Evolutionary conservation across 2,797 vertebrate genomes (phyloP).

Genomic region (Vipera latastei): DNA sequence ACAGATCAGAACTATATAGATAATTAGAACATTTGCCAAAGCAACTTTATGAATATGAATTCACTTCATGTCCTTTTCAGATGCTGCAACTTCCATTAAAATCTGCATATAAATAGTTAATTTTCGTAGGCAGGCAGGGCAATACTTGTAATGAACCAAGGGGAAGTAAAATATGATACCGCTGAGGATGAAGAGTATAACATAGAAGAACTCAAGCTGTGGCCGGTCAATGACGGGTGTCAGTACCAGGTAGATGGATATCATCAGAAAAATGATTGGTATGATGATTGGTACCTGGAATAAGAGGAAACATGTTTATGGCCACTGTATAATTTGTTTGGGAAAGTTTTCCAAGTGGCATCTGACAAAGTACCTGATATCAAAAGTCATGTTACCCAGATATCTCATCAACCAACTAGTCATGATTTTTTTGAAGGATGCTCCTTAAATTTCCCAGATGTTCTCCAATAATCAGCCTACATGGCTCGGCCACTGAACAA

Average conservation of each 20-base stretch:
- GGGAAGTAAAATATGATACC: constrained; percentile 83
- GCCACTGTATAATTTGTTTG: background rate
- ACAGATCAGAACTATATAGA: background rate
- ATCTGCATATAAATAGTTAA: constrained; percentile 83
- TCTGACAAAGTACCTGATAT: background rate
- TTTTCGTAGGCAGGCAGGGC: constrained; percentile 72
- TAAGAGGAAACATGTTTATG: constrained; percentile 39
- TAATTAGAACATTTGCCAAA: background rate
- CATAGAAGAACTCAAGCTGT: constrained; percentile 83
- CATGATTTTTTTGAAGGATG: background rate
- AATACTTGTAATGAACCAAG: constrained; percentile 79
- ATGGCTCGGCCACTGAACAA: background rate
- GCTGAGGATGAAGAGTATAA: constrained; percentile 80
- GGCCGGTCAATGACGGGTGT: constrained; percentile 82
- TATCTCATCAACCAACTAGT: background rate
- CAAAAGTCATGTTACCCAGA: background rate
- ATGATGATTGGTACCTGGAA: constrained; percentile 83
- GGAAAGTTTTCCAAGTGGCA: background rate
- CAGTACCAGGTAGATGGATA: constrained; percentile 81
- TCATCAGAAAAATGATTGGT: constrained; percentile 79
- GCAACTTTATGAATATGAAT: fast-evolving
- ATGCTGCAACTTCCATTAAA: constrained; percentile 83
- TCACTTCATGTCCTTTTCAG: constrained; percentile 67
- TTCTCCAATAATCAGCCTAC: background rate
- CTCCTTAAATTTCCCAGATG: background rate